Evolutionary conservation across 2,797 vertebrate genomes (phyloP).

Genomic region (Podarcis lilfordi): DNA sequence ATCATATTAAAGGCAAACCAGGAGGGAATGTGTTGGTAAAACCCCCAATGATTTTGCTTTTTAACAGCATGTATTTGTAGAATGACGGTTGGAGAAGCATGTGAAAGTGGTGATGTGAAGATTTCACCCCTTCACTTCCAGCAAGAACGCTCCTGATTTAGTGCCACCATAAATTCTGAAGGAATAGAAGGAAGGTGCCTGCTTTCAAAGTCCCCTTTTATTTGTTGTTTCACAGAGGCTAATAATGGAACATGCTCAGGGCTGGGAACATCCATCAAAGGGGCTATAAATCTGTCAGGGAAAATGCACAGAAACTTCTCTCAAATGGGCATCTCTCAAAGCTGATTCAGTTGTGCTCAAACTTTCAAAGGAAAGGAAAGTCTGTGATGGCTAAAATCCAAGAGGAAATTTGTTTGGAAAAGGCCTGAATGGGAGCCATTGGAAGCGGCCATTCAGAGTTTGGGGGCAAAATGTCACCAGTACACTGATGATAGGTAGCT

Average conservation of each 20-base stretch:
- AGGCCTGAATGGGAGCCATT: no score
- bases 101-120: not conserved
- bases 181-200: not conserved
- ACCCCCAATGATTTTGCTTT: constrained; percentile 17
- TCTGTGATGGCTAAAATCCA: not conserved
- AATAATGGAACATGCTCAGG: not conserved
- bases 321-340: not conserved
- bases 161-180: constrained; percentile 8
- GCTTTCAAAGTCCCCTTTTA: constrained; percentile 20
- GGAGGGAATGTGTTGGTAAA: not conserved
- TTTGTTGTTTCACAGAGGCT: constrained; percentile 11
- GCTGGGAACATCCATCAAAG: not conserved
- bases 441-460: no score
- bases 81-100: not conserved
- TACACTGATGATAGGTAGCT: no score
- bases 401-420: not conserved
- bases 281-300: not conserved
- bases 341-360: not conserved
- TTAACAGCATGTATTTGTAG: not conserved
- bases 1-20: not conserved
- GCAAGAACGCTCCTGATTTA: constrained; percentile 36
- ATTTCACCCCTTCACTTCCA: not conserved
- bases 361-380: not conserved
- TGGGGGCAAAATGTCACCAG: no score
- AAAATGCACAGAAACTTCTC: not conserved